Base-by-base conservation (phyloP, 2,888 invertebrate genomes). In the Drosophila prostipennis region DNA sequence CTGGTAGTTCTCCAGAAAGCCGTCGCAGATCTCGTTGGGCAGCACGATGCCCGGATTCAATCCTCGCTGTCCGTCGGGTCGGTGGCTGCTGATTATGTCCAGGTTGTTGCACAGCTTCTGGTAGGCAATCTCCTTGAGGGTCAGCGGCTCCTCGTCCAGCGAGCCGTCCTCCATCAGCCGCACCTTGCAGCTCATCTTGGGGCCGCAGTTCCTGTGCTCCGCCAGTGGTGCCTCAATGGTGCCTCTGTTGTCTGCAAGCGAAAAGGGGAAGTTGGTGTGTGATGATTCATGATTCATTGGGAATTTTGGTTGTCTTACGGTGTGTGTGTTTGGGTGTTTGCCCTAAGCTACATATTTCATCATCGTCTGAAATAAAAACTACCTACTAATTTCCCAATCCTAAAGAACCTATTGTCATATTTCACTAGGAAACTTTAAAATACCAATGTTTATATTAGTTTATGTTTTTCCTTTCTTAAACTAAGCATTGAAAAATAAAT, bases 1-100 rank as follows among this genome's bases (percentile, higher is more conserved):
- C 77, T 92, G 92, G 82, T 91, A 92, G 71, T 90, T 81, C 85
- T 91, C 80, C 82, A 93, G 78, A 74, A 92, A 80, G 87, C 92
- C 94, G 90, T 96, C 95, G 90, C 95, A 95, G 76, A 96, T 94
- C 90, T 95, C 95, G 72, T 94, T 94, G 5, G 96, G 95, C 52
- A 96, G 91, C 19, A 94, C 93, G 63, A 95, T 91, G 45, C 94
- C 94, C 57, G 94, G 92, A 60, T 92, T 92, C 2, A 96, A 90
- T 42, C 79, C 81, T 10, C 92, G 87, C 55, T 90, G 83, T 5
- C 91, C 91, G 6, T 72, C 74, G 8, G 78, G 80, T 16, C 79
- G 74, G 36, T 56, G 76, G 59, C 61, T 60, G 59, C 91, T 91
- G 48, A 92, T 89, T n/a, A 92, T 90, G 68, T 90, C 79, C 53